Evolutionary conservation across 2,888 invertebrate species (phyloP).

Genomic region (Netelia melanura): DNA sequence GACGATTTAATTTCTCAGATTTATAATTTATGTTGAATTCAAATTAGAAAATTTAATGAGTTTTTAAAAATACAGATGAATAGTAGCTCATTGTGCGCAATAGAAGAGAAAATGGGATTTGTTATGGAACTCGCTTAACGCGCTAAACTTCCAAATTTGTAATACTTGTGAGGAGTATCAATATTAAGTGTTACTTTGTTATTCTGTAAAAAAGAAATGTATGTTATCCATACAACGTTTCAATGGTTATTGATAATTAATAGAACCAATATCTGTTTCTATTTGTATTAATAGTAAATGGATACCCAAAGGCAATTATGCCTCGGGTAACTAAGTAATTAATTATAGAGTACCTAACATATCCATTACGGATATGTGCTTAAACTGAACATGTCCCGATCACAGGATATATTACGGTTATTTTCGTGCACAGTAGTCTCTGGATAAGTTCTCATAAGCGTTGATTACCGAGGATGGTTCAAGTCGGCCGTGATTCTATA

Average conservation of each 20-base stretch:
- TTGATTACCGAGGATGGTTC: constrained; percentile 56
- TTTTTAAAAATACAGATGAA: too few species aligned
- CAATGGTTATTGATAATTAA: constrained; percentile 82
- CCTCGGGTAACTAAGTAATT: neutral
- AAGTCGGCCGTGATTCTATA: constrained; percentile 43
- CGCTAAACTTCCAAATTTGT: too few species aligned
- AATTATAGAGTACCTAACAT: neutral
- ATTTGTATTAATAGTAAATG: constrained; percentile 32
- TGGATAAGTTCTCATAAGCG: constrained; percentile 50
- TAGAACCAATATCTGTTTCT: constrained; percentile 69
- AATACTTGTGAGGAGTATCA: too few species aligned
- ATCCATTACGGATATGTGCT: neutral
- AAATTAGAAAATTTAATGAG: too few species aligned
- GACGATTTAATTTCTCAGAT: too few species aligned
- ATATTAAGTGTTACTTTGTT: too few species aligned
- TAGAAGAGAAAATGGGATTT: too few species aligned
- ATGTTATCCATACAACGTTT: constrained; percentile 78
- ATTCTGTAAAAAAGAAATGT: neutral
- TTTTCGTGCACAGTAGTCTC: neutral
- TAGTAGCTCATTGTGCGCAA: too few species aligned
- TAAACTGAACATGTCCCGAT: neutral
- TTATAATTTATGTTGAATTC: too few species aligned
- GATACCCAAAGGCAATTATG: neutral
- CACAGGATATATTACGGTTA: neutral
- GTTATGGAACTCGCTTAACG: too few species aligned